Conservation (phyloP, 2,888 invertebrate species). For the Sminthurinus aureus region DNA sequence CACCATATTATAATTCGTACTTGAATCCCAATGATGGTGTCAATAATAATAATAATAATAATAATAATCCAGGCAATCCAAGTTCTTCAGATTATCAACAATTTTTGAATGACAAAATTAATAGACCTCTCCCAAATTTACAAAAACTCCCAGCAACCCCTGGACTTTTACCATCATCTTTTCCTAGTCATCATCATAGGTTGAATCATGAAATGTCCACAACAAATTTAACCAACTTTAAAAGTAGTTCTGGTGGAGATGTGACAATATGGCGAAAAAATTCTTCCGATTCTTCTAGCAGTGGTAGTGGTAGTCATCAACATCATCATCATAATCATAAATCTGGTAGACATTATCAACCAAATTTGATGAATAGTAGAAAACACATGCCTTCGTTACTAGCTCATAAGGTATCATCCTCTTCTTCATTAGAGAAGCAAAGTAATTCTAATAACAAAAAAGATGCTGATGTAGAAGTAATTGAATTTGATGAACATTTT, state of each 20-base stretch:
- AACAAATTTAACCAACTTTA: too few relatives aligned
- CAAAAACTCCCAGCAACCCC: conserved; percentile 34
- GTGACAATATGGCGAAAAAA: conserved; percentile 45
- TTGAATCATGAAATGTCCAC: too few relatives aligned
- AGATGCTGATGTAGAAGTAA: conserved; percentile 24
- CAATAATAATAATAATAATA: not conserved
- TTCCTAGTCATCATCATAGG: conserved; percentile 43
- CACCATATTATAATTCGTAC: conserved; percentile 24
- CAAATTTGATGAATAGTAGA: not conserved
- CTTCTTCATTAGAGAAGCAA: not conserved
- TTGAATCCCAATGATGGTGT: conserved; percentile 14
- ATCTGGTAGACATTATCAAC: too few relatives aligned
- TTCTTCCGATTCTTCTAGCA: too few relatives aligned
- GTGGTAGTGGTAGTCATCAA: not conserved
- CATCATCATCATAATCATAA: not conserved
- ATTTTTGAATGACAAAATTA: not conserved
- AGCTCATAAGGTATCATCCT: not conserved
- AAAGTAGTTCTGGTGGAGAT: conserved; percentile 48
- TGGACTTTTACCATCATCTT: conserved; percentile 32
- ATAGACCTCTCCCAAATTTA: conserved; percentile 14
- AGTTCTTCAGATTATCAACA: not conserved
- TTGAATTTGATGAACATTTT: conserved; percentile 28
- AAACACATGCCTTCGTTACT: not conserved
- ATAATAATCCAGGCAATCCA: not conserved
- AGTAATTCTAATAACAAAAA: not conserved